Percentiles rank a stretch among this genome's conserved stretches.
Conservation (phyloP, 2,797 vertebrate species). For the Limosa lapponica region DNA sequence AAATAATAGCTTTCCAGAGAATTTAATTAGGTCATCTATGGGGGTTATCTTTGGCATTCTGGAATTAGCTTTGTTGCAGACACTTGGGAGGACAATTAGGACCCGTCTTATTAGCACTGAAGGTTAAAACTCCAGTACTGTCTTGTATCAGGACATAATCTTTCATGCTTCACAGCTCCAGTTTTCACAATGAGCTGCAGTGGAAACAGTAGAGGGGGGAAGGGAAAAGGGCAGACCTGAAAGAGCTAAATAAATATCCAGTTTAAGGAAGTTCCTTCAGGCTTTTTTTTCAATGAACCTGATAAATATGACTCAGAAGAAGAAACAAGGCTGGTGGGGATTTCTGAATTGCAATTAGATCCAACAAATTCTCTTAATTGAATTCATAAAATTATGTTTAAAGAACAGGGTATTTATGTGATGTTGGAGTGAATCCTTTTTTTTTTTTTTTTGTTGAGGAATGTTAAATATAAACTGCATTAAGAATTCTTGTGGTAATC, state of each 20-base stretch:
- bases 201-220: background rate
- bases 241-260: constrained; percentile 22
- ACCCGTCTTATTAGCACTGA: constrained; percentile 51
- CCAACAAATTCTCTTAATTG: constrained; percentile 20
- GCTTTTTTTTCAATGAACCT: constrained; percentile 27
- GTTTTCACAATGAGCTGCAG: constrained; percentile 32
- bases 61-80: constrained; percentile 59
- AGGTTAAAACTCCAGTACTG: constrained; percentile 59
- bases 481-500: background rate
- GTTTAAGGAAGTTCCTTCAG: constrained; percentile 7
- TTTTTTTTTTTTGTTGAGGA: background rate
- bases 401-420: constrained; percentile 21
- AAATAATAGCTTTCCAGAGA: constrained; percentile 54
- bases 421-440: background rate
- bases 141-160: constrained; percentile 54
- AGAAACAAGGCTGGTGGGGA: background rate
- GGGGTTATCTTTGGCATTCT: constrained; percentile 22
- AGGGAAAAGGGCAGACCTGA: background rate
- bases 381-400: constrained; percentile 6
- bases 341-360: constrained; percentile 21
- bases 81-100: constrained; percentile 47
- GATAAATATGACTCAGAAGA: background rate
- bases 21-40: constrained; percentile 57
- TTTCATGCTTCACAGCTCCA: constrained; percentile 61
- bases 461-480: constrained; percentile 1